Conservation (phyloP, 2,113 vertebrate species). For the Dipodomys ordii region DNA sequence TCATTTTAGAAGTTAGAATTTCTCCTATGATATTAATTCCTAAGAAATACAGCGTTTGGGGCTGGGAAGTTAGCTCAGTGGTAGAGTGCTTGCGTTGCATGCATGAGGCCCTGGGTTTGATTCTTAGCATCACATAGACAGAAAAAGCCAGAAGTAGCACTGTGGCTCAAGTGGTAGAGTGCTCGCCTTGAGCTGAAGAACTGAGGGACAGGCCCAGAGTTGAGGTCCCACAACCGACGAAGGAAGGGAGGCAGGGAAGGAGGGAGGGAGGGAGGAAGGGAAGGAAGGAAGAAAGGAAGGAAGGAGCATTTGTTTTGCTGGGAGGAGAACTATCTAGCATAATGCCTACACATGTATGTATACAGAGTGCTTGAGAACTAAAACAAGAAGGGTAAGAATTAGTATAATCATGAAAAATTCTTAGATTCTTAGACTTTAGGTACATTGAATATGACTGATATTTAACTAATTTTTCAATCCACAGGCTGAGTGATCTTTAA, state of each 20-base stretch:
- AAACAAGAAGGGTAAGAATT: constrained; percentile 35
- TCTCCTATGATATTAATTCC: background rate
- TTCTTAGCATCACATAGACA: too few species aligned
- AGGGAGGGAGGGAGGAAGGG: too few species aligned
- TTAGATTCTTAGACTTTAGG: background rate
- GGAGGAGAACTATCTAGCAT: background rate
- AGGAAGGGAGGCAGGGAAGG: too few species aligned
- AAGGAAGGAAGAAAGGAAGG: too few species aligned
- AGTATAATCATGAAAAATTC: background rate
- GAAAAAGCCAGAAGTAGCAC: too few species aligned
- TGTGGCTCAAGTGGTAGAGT: too few species aligned
- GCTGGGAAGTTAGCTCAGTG: too few species aligned
- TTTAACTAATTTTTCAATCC: background rate
- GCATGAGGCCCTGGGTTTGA: too few species aligned
- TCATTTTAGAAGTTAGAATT: constrained; percentile 51
- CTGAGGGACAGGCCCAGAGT: too few species aligned
- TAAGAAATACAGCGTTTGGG: background rate
- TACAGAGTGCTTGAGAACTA: constrained; percentile 24
- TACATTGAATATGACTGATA: constrained; percentile 39
- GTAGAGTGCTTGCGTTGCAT: too few species aligned
- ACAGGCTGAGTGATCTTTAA: constrained; percentile 45
- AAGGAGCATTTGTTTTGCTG: constrained; percentile 22
- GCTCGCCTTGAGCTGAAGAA: too few species aligned
- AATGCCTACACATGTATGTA: background rate
- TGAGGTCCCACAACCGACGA: too few species aligned